Base-by-base conservation (phyloP, 2,797 vertebrate species). In the Sylvia borin region DNA sequence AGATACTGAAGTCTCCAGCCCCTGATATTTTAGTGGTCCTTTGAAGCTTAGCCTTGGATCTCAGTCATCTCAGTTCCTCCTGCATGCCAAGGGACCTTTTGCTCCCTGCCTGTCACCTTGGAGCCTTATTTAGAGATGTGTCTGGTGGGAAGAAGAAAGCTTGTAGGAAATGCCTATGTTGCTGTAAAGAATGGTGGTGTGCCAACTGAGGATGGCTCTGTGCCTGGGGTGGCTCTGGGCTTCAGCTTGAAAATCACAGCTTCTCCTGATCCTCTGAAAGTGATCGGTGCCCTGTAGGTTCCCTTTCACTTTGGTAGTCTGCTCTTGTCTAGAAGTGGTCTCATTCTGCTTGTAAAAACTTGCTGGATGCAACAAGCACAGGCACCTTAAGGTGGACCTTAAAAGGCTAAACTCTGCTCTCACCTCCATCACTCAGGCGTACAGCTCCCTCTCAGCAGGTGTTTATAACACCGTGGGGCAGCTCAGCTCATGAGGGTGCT, bases 401-500 rank as follows among this genome's bases (percentile, higher is more conserved):
- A 36, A 26, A 85, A 60, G 18, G 31, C 16, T 73, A 16, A 77
- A 64, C 29, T 77, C 36, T 65, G n/a, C 42, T 85, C 9, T 57
- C 16, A 18, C 15, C 3, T 68, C 64, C 47, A 31, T 42, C 1
- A 0, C 11, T 58, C 7, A 61, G 47, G 25, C 20, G 42, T 62
- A 36, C 21, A 85, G 40, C 40, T 94, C 51, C 11, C 14, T 18
- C 57, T 84, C 29, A 7, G 50, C 24, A 65, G 62, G 34, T 47
- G 32, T 50, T 84, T 53, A 4, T 27, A 9, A 27, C 20, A 10
- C 27, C 0, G 0, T 2, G 10, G 60, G n/a, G 64, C 3, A 13
- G 34, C 51, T 82, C 40, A 31, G 75, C 48, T 45, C 24, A 3
- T 1, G 9, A 27, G 48, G 31, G 19, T 81, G 62, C 45, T 7